Conservation (phyloP, 2,113 vertebrate species). For the Nymphicus hollandicus region DNA sequence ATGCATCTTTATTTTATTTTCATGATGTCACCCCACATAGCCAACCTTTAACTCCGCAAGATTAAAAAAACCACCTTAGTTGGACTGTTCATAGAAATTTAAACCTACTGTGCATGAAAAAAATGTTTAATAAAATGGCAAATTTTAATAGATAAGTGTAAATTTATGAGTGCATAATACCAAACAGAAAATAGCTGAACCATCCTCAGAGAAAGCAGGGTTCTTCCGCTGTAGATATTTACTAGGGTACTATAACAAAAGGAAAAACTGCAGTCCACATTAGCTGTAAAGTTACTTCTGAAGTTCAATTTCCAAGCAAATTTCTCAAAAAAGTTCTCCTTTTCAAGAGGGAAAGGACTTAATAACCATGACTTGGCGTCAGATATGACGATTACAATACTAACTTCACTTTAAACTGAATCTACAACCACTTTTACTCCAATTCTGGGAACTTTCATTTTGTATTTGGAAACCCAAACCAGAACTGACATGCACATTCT, state of each 20-base stretch:
- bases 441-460: not conserved
- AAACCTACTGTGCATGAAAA: conserved; percentile 72
- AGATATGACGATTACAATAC: conserved; percentile 40
- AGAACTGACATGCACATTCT: not conserved
- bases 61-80: conserved; percentile 19
- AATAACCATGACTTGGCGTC: conserved; percentile 35
- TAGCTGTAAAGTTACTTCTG: conserved; percentile 15
- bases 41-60: conserved; percentile 62
- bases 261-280: conserved; percentile 14
- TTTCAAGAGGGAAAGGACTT: conserved; percentile 38
- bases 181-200: conserved; percentile 80
- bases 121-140: conserved; percentile 80
- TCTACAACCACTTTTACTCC: conserved; percentile 1
- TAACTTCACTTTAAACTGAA: conserved; percentile 59
- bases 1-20: conserved; percentile 64
- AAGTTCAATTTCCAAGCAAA: conserved; percentile 33
- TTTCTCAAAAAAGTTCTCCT: conserved; percentile 16
- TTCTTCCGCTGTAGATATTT: conserved; percentile 38
- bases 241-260: conserved; percentile 23
- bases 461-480: not conserved
- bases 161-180: conserved; percentile 76
- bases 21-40: conserved; percentile 71
- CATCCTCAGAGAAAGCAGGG: conserved; percentile 79
- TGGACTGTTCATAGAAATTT: conserved; percentile 69
- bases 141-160: conserved; percentile 77